A percentile compares a stretch with the other conserved stretches of the same genome.
Evolutionary conservation across 2,113 vertebrate species (phyloP).

Genomic region (Pachycephala philippinensis): DNA sequence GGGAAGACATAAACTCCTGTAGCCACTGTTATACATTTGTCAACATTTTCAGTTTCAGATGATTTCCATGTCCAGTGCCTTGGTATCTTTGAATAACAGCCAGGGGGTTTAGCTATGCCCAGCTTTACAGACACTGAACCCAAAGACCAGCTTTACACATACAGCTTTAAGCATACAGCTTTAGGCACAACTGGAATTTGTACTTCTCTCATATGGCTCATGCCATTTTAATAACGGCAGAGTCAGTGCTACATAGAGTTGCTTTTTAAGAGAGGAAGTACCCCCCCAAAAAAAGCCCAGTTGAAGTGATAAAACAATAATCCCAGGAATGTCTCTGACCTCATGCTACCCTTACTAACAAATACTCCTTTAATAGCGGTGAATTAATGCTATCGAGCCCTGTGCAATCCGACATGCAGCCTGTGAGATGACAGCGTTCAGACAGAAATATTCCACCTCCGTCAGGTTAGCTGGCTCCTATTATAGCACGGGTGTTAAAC

Average conservation of each 20-base stretch:
- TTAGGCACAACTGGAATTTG: neutral
- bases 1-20: neutral
- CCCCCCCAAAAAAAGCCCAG: neutral
- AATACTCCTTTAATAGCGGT: conserved; percentile 20
- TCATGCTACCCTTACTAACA: neutral
- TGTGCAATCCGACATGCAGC: neutral
- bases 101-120: neutral
- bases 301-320: neutral
- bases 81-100: neutral
- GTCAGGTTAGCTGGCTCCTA: neutral
- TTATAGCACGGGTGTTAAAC: neutral
- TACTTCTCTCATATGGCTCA: neutral
- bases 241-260: neutral
- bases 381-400: conserved; percentile 16
- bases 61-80: neutral
- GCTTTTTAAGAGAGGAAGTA: conserved; percentile 28
- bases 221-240: neutral
- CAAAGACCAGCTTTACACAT: neutral
- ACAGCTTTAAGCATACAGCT: neutral
- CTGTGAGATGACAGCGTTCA: neutral
- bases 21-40: neutral
- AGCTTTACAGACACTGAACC: neutral
- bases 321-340: conserved; percentile 21
- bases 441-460: conserved; percentile 9
- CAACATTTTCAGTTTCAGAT: neutral